Percentiles rank a stretch among this genome's conserved stretches.
These are phyloP conservation scores for Gymnorhina tibicen DNA, from an alignment of 2,113 vertebrate species.

Conservation along the genomic window DNA sequence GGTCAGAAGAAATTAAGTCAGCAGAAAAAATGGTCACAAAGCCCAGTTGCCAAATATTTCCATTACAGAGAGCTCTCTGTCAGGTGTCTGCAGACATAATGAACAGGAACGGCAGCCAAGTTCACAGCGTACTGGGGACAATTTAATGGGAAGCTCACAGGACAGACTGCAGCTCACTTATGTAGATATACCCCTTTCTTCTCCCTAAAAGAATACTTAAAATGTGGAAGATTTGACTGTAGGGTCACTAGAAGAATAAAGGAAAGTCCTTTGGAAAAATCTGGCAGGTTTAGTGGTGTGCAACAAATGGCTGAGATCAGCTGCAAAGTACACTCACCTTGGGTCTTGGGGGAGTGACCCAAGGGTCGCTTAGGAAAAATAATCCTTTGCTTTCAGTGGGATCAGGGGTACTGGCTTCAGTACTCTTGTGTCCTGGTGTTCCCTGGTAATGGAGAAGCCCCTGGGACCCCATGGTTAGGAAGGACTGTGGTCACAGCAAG, in stretches of 20 bases:
- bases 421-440: neutral
- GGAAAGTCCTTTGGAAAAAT: neutral
- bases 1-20: conserved; percentile 14
- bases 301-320: neutral
- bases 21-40: neutral
- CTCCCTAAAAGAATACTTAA: neutral
- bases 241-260: neutral
- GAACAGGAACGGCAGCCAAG: neutral
- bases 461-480: neutral
- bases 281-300: too few relatives aligned
- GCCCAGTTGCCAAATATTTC: neutral
- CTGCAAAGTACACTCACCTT: neutral
- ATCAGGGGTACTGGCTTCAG: neutral
- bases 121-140: fast-evolving
- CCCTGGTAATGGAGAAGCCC: neutral
- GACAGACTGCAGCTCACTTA: neutral
- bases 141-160: neutral
- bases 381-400: neutral
- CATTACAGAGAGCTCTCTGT: neutral
- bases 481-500: neutral
- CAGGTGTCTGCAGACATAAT: neutral
- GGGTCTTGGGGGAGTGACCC: neutral
- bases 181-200: neutral
- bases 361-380: neutral
- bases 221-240: neutral